Base-by-base conservation (phyloP, 30 jellyfish, hydroid and myxozoan species). In the Calvadosia cruxmelitensis region DNA sequence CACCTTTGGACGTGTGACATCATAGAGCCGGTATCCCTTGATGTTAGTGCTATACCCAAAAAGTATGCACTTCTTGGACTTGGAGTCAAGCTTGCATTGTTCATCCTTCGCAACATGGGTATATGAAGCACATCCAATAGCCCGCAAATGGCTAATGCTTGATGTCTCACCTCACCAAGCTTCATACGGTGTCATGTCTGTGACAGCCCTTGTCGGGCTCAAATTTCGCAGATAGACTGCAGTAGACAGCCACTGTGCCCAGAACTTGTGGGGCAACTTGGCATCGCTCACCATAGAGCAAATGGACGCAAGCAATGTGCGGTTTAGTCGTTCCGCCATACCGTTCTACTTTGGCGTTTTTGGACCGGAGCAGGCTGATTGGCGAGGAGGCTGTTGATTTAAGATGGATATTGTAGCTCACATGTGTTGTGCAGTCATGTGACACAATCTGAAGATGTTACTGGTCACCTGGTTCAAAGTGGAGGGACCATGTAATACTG, bases 281-380 rank as follows among this genome's bases (percentile, higher is more conserved):
- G 92, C 72, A 30, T 61, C 78, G 16, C 63, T n/a, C 36, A 78
- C 29, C 84, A 68, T 70, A 3, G 92, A 51, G 16, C 75, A 28
- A 16, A 82, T 82, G 1, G 74, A 24, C 34, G 70, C 93, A 32
- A 31, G 50, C 31, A 79, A 30, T 27, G 93, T 79, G 30, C 84
- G 66, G 57, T 79, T 79, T 48, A 63, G 63, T n/a, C 93, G 33
- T 61, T 80, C 86, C 23, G 79, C 68, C 28, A 79, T 85, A 23
- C 85, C 93, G 33, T 79, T 79, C 63, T 79, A 75, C 36, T 79
- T 63, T 53, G 93, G 84, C 25, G 86, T 15, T 27, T 48, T 13
- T 31, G 79, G 93, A 10, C 42, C 53, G 12, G 80, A n/a, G n/a
- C n/a, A n/a, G n/a, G n/a, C n/a, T n/a, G n/a, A n/a, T n/a, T n/a